Percentiles rank a stretch among this genome's conserved stretches.
Conservation (phyloP, 1,140 invertebrate species). For the Drosophila varians region DNA sequence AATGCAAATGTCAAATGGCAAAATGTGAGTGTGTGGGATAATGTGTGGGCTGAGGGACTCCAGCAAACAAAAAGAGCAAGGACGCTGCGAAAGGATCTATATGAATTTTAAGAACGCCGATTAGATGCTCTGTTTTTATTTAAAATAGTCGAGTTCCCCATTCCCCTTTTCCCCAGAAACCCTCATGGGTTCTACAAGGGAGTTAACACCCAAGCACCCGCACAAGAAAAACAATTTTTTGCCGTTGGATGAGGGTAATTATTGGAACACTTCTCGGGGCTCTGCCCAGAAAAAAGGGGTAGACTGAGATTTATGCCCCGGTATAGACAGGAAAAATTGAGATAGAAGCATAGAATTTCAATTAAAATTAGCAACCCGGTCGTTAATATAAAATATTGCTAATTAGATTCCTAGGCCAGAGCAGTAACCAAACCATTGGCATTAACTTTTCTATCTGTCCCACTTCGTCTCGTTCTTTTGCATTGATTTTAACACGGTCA, state of each 20-base stretch:
- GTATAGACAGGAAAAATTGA: conserved; percentile 11
- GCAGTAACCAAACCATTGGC: conserved; percentile 24
- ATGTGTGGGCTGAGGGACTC: conserved; percentile 22
- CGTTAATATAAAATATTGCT: conserved; percentile 80
- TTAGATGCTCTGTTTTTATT: not conserved
- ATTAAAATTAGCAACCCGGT: conserved; percentile 75
- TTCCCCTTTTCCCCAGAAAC: not conserved
- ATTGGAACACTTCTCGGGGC: conserved; percentile 45
- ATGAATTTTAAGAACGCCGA: not conserved
- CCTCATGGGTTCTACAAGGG: conserved; percentile 1
- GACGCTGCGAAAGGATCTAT: not conserved
- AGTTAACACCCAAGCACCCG: conserved; percentile 14
- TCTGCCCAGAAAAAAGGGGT: conserved; percentile 43
- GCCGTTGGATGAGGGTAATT: conserved; percentile 69
- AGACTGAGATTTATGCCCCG: conserved; percentile 52
- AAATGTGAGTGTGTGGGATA: conserved; percentile 13
- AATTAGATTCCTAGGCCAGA: conserved; percentile 62
- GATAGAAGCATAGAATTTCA: conserved; percentile 67
- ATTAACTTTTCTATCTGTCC: conserved; percentile 25
- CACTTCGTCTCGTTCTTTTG: conserved; percentile 36
- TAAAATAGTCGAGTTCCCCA: not conserved
- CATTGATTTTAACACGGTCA: conserved; percentile 80
- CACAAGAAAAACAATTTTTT: conserved; percentile 20
- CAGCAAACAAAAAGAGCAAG: conserved; percentile 25
- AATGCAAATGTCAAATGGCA: conserved; percentile 71